Base-by-base conservation (phyloP, 2,888 invertebrate genomes). In the Drepana falcataria region DNA sequence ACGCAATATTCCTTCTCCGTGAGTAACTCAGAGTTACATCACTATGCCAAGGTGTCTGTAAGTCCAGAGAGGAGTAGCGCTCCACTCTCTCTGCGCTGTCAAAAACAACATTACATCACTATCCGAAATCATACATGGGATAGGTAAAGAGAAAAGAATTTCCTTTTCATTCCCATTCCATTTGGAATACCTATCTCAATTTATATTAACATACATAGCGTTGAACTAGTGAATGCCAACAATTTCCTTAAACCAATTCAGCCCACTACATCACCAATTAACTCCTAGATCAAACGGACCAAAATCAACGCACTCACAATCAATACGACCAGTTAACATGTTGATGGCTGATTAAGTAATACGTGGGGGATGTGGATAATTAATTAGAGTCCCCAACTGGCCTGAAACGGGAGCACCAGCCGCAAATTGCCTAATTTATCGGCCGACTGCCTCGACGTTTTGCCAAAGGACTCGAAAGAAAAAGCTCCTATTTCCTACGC, bases 391-490 rank as follows among this genome's bases (percentile, higher is more conserved):
- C 56, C 55, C 66, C 67, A 71, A 61, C 56, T 59, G 63, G 70
- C 60, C 65, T 60, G 60, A 66, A 66, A 66, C 64, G 61, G 56
- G 68, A 58, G 59, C 59, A 55, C 58, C 65, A 57, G 60, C 77
- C 81, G 67, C 81, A 83, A 83, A 82, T 83, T 79, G 78, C 65
- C 81, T 79, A 81, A 83, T 83, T 82, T 80, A 82, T 80, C 77
- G 81, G 69, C 59, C 65, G 71, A 70, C 66, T 74, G 66, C 68
- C 63, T 63, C 59, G 58, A 62, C 69, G 59, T 67, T 72, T 59
- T 58, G 57, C 51, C 58, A 54, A 21, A 49, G 47, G 57, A 49
- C 54, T 53, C 33, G 37, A 37, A 47, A 21, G 33, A 48, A 48
- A 47, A 47, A 52, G 48, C 48, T n/a, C 37, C 35, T 33, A 52